Percentiles rank a stretch among this genome's conserved stretches.
phyloP scores from a whole-genome alignment of 1,140 invertebrate genomes.

The Physella acuta region DNA sequence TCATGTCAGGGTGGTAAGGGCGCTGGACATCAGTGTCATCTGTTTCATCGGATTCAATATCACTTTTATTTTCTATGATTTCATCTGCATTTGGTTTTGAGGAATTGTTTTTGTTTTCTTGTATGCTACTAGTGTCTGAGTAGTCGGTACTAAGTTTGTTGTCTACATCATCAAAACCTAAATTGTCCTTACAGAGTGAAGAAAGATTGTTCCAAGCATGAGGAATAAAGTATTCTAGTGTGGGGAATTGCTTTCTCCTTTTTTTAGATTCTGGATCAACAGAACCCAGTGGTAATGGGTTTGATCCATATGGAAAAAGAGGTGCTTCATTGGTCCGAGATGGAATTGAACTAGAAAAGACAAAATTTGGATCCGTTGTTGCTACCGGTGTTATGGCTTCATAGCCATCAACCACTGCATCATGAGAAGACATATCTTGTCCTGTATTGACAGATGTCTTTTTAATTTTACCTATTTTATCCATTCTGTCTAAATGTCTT shows the following conservation, averaged over 20 bases:
- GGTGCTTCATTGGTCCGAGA: neutral
- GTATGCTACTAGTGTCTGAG: slow-evolving; percentile 19
- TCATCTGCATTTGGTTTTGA: neutral
- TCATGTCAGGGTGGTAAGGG: slow-evolving; percentile 8
- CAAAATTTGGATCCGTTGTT: neutral
- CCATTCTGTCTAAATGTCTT: neutral
- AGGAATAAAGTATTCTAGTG: neutral
- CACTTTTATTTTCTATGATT: slow-evolving; percentile 9
- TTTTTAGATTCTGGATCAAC: neutral
- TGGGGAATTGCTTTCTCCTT: neutral
- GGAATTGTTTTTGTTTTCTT: neutral
- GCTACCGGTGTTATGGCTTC: no score
- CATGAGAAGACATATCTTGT: neutral
- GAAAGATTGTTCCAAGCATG: neutral
- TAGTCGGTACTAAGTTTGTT: slow-evolving; percentile 15
- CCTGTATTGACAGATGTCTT: neutral
- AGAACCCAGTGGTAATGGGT: neutral
- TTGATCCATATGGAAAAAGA: slow-evolving; percentile 14
- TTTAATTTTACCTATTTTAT: neutral
- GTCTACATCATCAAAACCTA: slow-evolving; percentile 4
- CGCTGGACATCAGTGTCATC: neutral
- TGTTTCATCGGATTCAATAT: neutral
- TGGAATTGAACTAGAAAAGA: neutral
- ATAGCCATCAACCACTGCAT: neutral
- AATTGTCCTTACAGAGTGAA: neutral